Evolutionary conservation across 2,888 invertebrate genomes (phyloP).

Genomic region (Drosophila monieri): DNA sequence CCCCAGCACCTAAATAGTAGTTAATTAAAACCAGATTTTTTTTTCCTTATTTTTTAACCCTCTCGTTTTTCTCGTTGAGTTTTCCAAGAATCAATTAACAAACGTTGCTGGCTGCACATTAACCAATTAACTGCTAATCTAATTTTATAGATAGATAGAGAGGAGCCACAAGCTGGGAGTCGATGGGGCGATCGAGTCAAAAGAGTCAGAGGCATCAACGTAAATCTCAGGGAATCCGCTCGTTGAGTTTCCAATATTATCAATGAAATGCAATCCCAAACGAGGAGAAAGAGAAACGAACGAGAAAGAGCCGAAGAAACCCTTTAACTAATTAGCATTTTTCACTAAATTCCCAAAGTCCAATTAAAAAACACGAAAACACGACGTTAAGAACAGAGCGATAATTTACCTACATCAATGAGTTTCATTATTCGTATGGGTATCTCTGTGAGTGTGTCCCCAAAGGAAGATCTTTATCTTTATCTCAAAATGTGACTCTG

Average conservation of each 20-base stretch:
- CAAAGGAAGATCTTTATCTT: constrained; percentile 70
- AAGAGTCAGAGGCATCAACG: constrained; percentile 33
- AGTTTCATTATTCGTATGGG: constrained; percentile 70
- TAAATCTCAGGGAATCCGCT: constrained; percentile 60
- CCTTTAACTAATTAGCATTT: constrained; percentile 83
- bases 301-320: constrained; percentile 33
- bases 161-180: neutral
- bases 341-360: constrained; percentile 82
- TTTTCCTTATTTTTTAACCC: constrained; percentile 11
- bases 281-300: constrained; percentile 4
- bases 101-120: constrained; percentile 80
- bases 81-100: constrained; percentile 76
- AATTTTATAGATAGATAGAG: constrained; percentile 74
- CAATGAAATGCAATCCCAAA: constrained; percentile 76
- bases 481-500: constrained; percentile 71
- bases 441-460: constrained; percentile 29
- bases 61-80: constrained; percentile 11
- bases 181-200: constrained; percentile 5
- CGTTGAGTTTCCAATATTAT: constrained; percentile 61
- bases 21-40: constrained; percentile 74
- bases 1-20: constrained; percentile 64
- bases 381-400: constrained; percentile 81
- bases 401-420: constrained; percentile 84
- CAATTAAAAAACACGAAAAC: constrained; percentile 82
- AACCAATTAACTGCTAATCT: constrained; percentile 80